These are phyloP conservation scores for Teleopsis dalmanni DNA, from an alignment of 1,140 invertebrate genomes.

Conservation along the genomic window DNA sequence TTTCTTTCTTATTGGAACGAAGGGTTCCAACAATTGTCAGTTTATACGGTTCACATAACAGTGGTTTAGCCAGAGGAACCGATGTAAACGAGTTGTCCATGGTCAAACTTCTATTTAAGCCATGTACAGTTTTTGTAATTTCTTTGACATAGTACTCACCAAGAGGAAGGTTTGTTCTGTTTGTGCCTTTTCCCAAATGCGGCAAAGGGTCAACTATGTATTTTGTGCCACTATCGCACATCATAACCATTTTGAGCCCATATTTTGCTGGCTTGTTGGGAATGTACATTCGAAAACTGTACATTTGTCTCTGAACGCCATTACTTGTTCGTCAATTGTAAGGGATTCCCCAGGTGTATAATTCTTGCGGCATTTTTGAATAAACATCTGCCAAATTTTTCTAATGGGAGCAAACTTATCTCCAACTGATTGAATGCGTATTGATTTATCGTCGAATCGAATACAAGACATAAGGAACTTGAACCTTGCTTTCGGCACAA, in stretches of 20 bases:
- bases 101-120: constrained; percentile 19
- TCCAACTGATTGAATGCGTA: constrained; percentile 3
- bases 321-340: constrained; percentile 37
- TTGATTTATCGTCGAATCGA: background rate
- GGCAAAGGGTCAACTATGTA: constrained; percentile 32
- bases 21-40: constrained; percentile 12
- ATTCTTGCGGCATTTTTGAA: constrained; percentile 23
- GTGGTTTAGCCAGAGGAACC: constrained; percentile 2
- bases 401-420: constrained; percentile 38
- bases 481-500: background rate
- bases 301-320: constrained; percentile 30
- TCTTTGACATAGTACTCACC: constrained; percentile 19
- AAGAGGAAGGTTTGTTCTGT: constrained; percentile 15
- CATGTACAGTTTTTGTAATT: constrained; percentile 4
- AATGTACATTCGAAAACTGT: constrained; percentile 37
- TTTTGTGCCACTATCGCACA: constrained; percentile 23
- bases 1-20: constrained; percentile 18
- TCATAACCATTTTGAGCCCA: constrained; percentile 40
- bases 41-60: background rate
- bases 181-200: constrained; percentile 24
- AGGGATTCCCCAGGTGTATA: constrained; percentile 16
- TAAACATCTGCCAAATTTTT: constrained; percentile 35
- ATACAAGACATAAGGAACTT: background rate
- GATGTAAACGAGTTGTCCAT: constrained; percentile 15
- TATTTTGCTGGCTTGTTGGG: constrained; percentile 38